Base-by-base conservation (phyloP, 2,888 invertebrate genomes). In the Drosophila pseudotakahashii region DNA sequence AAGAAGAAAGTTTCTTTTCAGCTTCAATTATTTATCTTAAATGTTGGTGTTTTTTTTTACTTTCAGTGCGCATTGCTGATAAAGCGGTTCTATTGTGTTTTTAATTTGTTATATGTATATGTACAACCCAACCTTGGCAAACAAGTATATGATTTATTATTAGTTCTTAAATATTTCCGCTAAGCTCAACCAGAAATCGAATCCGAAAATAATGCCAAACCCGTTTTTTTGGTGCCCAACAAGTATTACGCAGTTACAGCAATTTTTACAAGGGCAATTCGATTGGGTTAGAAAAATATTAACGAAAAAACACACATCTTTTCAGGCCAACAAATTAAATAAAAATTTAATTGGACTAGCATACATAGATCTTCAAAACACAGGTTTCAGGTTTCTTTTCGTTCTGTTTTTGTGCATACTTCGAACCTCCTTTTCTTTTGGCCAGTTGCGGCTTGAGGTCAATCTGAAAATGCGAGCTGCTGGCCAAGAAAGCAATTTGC, bases 401-500 rank as follows among this genome's bases (percentile, higher is more conserved):
- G 11, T 42, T 23, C 10, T 42, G 19, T 19, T 32, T 16, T 61
- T 61, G 23, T 19, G 47, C 30, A 60, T 61, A 30, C 10, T n/a
- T 16, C n/a, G 42, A 30, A 13, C 16, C 48, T 13, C 16, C n/a
- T 36, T 36, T 44, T n/a, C 36, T 30, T 36, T 59, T 11, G 59
- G 57, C 14, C 23, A 19, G 45, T 7, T 63, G 13, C 30, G 51
- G 37, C 50, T 45, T 51, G 19, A 58, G 68, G 68, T 69, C 68
- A 58, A 69, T 34, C 16, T n/a, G 66, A 64, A 32, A 61, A 45
- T 37, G 39, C n/a, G 14, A 23, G 32, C 14, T 51, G 68, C n/a
- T 34, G 68, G 45, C 47, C 55, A 47, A 55, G 57, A 71, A 72
- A 53, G 57, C 58, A 45, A 73, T 73, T 73, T 73, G 64, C 73